These are phyloP conservation scores for Neodiprion pinetum DNA, from an alignment of 1,140 invertebrate species.

Conservation along the genomic window DNA sequence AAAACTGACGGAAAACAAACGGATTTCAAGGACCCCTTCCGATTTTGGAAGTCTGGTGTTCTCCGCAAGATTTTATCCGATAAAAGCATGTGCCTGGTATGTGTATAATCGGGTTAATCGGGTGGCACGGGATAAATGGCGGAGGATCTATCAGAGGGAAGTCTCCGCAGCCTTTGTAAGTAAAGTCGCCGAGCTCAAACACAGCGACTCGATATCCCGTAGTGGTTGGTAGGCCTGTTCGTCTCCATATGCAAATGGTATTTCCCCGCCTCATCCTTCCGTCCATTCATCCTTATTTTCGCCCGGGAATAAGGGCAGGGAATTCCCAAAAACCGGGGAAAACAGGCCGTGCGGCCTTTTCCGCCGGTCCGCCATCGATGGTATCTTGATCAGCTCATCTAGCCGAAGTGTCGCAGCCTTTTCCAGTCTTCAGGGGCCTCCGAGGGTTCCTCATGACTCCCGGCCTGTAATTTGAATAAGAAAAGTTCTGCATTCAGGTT, in stretches of 20 bases:
- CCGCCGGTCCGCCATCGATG: background rate
- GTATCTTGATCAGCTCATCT: constrained; percentile 10
- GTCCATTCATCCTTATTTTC: background rate
- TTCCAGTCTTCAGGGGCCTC: background rate
- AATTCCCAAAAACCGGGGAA: background rate
- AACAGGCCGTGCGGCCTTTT: background rate
- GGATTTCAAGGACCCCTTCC: no score
- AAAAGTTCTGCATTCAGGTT: constrained; percentile 11
- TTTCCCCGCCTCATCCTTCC: background rate
- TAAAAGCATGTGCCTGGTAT: no score
- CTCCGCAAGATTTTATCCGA: no score
- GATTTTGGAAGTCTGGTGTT: no score
- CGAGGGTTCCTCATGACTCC: background rate
- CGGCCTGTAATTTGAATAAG: constrained; percentile 11
- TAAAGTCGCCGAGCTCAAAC: no score
- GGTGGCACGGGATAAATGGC: no score
- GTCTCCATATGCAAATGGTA: background rate
- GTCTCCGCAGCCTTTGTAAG: no score
- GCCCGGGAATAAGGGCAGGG: no score
- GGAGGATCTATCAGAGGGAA: no score
- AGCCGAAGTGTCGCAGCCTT: background rate
- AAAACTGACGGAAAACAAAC: no score
- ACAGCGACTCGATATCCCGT: no score
- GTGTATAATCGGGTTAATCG: no score
- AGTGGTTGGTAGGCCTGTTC: background rate